Evolutionary conservation across 2,888 invertebrate species (phyloP), one percentile per base, ranked within the genome.

Genomic region (Caenorhabditis sinica): DNA sequence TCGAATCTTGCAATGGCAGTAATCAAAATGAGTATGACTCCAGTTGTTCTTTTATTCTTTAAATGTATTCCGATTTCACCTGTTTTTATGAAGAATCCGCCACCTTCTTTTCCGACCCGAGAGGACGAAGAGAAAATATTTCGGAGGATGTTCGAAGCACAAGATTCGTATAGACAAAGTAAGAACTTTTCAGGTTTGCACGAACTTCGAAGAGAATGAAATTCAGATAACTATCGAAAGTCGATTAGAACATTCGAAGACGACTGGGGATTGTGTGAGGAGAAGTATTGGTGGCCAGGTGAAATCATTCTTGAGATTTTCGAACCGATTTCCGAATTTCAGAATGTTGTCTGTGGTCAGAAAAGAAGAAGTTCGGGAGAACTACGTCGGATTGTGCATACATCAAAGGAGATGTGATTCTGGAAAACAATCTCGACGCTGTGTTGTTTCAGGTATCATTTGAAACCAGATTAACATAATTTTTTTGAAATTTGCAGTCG

Each of bases 321-420:
- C 25, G 5, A 15, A 4, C 2, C 1, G 36, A n/a, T 40, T 40
- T 17, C 33, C 25, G 9, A 36, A 40, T 11, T 40, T 6, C 58
- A 76, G 69, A 20, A n/a, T 79, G 77, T 53, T 79, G 77, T 60
- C 17, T 71, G n/a, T 79, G 77, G 77, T 49, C 58, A 11, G 71
- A 79, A 9, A 79, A 79, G 56, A 63, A 30, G 68, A 51, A 25
- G 20, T 63, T 53, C 20, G 43, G n/a, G 25, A 25, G 77, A 23
- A 30, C 20, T 1, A 79, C 77, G 2, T 69, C 68, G 0, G 17
- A 43, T 40, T 79, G 77, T 63, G n/a, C 1, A 0, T 33, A 71
- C 33, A 71, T 79, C n/a, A 79, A 79, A 69, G 77, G 77, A 79
- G 77, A 79, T 61, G 77, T 79, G 20, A 63, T 79, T n/a, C 43